Conservation (phyloP, 1,140 invertebrate species). For the Diabrotica virgifera region DNA sequence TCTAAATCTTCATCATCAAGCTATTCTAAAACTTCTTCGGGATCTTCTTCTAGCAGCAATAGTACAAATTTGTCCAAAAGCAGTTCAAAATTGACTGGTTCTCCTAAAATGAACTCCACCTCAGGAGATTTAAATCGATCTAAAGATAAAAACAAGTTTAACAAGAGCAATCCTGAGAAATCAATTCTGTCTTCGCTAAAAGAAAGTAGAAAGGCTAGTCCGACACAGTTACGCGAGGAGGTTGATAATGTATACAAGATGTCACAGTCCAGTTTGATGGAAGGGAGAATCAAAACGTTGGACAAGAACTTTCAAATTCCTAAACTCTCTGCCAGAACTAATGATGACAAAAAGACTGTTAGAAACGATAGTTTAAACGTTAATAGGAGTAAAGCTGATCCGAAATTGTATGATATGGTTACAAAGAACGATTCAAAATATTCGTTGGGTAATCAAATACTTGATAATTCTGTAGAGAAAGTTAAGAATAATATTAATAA, state of each 20-base stretch:
- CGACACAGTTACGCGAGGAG: conserved; percentile 59
- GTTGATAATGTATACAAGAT: conserved; percentile 58
- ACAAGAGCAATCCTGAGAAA: conserved; percentile 56
- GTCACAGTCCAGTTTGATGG: conserved; percentile 60
- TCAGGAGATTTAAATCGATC: conserved; percentile 57
- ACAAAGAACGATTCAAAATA: conserved; percentile 43
- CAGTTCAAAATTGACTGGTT: conserved; percentile 44
- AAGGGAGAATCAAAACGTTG: conserved; percentile 72
- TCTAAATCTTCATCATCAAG: conserved; percentile 6
- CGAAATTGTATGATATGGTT: conserved; percentile 22
- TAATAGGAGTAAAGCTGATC: conserved; percentile 6
- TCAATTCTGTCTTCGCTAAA: conserved; percentile 60
- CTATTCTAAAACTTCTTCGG: conserved; percentile 10
- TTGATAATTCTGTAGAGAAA: conserved; percentile 43
- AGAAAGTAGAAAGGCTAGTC: conserved; percentile 63
- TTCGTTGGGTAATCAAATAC: conserved; percentile 26
- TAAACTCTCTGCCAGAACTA: conserved; percentile 65
- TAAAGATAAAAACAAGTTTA: conserved; percentile 54
- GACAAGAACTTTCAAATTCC: conserved; percentile 86
- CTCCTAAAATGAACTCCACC: conserved; percentile 48
- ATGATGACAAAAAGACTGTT: conserved; percentile 43
- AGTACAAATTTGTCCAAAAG: conserved; percentile 42
- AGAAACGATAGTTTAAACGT: conserved; percentile 9
- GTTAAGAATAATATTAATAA: conserved; percentile 40
- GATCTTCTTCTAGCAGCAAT: conserved; percentile 12